Evolutionary conservation across 30 jellyfish, hydroid and myxozoan species (phyloP).

Genomic region (Haliclystus octoradiatus): DNA sequence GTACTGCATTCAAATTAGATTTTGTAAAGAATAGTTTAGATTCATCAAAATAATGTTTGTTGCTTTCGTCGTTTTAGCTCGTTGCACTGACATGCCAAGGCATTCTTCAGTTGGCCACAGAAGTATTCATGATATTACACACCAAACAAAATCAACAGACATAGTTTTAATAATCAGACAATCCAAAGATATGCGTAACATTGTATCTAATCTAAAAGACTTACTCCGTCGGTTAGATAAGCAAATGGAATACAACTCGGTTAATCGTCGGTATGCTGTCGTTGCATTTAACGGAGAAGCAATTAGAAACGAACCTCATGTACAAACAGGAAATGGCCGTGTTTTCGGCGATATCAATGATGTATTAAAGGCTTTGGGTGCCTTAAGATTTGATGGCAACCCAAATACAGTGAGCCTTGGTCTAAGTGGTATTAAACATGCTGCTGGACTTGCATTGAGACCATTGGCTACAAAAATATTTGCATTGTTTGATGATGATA

Average conservation of each 20-base stretch:
- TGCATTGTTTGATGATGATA: slow-evolving; percentile 59
- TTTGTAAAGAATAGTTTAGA: too few species aligned
- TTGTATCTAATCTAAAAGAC: slow-evolving; percentile 19
- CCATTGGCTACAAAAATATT: slow-evolving; percentile 46
- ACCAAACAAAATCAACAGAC: slow-evolving; percentile 7
- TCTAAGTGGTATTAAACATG: not conserved
- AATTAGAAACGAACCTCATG: slow-evolving; percentile 51
- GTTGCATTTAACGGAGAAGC: slow-evolving; percentile 81
- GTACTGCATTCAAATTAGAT: too few species aligned
- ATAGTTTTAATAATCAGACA: slow-evolving; percentile 51
- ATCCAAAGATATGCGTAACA: slow-evolving; percentile 31
- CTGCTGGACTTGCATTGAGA: slow-evolving; percentile 16
- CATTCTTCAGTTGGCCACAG: not conserved
- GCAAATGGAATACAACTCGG: slow-evolving; percentile 1
- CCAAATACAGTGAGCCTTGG: slow-evolving; percentile 8
- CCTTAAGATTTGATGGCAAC: slow-evolving; percentile 27
- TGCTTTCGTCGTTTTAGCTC: not conserved
- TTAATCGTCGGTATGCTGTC: slow-evolving; percentile 37
- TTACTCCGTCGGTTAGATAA: slow-evolving; percentile 24
- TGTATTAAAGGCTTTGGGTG: slow-evolving; percentile 42
- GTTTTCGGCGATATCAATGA: slow-evolving; percentile 25
- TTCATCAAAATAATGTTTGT: too few species aligned
- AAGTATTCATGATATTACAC: not conserved
- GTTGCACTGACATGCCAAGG: not conserved
- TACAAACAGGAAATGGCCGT: slow-evolving; percentile 80